phyloP scores from a whole-genome alignment of 1,140 invertebrate species.

The Riptortus pedestris region DNA sequence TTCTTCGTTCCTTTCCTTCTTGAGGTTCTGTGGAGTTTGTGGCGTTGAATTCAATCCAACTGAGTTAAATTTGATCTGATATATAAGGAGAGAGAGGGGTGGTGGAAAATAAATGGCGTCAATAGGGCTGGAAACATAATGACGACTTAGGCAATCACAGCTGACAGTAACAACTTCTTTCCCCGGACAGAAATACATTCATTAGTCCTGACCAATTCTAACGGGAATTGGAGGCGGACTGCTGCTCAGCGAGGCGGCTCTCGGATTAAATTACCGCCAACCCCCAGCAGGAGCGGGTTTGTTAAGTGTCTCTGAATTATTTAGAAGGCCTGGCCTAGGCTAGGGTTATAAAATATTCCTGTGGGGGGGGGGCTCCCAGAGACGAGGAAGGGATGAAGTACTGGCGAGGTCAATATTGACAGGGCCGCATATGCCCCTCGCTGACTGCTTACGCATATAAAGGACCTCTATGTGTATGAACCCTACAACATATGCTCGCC shows the following conservation, averaged over 20 bases:
- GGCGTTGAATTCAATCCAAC: no score
- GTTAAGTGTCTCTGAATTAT: constrained; percentile 15
- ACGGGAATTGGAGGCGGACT: not conserved
- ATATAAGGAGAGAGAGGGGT: no score
- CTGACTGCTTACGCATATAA: no score
- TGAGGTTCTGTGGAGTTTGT: no score
- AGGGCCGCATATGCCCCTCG: not conserved
- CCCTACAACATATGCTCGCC: not conserved
- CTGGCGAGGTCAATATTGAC: constrained; percentile 6
- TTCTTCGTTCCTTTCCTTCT: no score
- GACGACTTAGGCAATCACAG: no score
- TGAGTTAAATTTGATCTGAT: no score
- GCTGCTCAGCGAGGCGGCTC: not conserved
- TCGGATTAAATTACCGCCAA: not conserved
- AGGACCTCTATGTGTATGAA: no score
- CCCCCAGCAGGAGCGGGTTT: not conserved
- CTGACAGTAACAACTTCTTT: not conserved
- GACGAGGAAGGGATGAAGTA: not conserved
- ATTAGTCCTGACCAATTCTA: not conserved
- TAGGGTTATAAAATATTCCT: constrained; percentile 2
- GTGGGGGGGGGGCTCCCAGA: not conserved
- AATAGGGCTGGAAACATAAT: no score
- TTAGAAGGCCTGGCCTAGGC: not conserved
- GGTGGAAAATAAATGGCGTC: no score
- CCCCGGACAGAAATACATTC: not conserved